Percentiles rank a stretch among this genome's conserved stretches.
These are phyloP conservation scores for Syngnathus floridae DNA, from an alignment of 2,113 vertebrate genomes.

Conservation along the genomic window DNA sequence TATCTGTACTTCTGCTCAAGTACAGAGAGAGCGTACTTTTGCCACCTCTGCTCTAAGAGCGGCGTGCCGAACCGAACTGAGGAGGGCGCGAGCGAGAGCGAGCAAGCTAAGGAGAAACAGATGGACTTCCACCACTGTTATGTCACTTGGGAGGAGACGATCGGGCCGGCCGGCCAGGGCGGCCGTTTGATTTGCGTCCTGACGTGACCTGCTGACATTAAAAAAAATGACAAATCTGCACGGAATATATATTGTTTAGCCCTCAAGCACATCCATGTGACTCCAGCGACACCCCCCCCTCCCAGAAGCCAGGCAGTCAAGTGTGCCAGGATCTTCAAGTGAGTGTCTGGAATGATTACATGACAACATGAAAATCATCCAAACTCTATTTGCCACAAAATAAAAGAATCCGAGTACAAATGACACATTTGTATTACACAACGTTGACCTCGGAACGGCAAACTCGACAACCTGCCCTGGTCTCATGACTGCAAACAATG, in stretches of 20 bases:
- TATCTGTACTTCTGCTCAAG: neutral
- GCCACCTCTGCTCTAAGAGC: neutral
- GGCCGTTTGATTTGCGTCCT: conserved; percentile 49
- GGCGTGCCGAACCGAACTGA: neutral
- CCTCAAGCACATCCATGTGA: neutral
- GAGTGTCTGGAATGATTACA: no score
- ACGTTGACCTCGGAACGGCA: neutral
- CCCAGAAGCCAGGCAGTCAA: no score
- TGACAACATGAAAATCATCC: no score
- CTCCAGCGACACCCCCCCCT: no score
- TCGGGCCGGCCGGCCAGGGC: neutral
- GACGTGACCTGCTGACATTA: conserved; percentile 45
- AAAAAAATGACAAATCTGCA: conserved; percentile 19
- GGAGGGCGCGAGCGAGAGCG: neutral
- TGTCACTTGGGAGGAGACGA: conserved; percentile 43
- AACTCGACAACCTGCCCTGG: conserved; percentile 24
- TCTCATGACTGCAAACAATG: conserved; percentile 46
- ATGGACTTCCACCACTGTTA: conserved; percentile 45
- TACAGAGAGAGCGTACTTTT: neutral
- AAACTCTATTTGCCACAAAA: no score
- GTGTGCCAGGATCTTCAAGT: no score
- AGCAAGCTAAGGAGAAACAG: conserved; percentile 58
- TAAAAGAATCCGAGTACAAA: no score
- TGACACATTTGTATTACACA: no score
- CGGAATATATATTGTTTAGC: neutral